Percentiles rank a stretch among this genome's conserved stretches.
These are phyloP conservation scores for Tyto alba DNA, from an alignment of 2,113 vertebrate genomes.

Conservation along the genomic window DNA sequence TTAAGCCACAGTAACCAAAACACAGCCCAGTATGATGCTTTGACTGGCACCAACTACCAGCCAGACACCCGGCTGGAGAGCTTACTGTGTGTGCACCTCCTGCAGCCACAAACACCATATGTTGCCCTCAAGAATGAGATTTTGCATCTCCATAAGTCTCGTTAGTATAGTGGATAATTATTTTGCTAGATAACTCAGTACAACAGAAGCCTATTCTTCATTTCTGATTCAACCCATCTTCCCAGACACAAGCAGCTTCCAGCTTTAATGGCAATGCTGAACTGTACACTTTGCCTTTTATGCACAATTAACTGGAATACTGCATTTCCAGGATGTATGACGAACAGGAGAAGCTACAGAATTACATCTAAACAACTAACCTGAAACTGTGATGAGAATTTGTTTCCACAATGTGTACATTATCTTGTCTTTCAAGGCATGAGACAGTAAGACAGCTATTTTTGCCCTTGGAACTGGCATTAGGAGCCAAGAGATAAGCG, in stretches of 20 bases:
- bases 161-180: background rate
- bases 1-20: background rate
- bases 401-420: background rate
- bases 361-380: background rate
- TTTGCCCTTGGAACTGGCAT: background rate
- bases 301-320: background rate
- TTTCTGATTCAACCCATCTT: background rate
- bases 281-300: accelerated
- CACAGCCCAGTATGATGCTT: accelerated
- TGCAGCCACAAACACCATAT: background rate
- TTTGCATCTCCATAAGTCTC: background rate
- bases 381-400: background rate
- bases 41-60: background rate
- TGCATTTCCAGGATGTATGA: background rate
- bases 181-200: background rate
- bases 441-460: background rate
- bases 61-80: background rate
- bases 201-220: background rate
- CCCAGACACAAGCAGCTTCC: background rate
- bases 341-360: background rate
- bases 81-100: background rate
- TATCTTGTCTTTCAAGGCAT: no score
- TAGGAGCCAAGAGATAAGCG: background rate
- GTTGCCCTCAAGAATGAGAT: background rate
- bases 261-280: background rate